Base-by-base conservation (phyloP, 2,797 vertebrate genomes). In the Halcyon badia region DNA sequence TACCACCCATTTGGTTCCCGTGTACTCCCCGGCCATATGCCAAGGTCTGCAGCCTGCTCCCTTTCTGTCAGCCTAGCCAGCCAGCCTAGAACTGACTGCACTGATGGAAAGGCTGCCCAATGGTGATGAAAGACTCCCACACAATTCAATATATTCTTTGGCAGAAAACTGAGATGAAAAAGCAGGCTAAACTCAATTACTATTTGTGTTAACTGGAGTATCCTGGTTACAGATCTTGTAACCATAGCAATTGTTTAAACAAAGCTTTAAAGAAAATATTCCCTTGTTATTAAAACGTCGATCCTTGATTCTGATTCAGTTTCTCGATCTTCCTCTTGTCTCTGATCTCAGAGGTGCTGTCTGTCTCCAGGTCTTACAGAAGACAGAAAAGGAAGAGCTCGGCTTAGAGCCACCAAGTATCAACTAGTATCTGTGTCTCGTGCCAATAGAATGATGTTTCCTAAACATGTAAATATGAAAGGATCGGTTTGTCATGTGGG, bases 151-250 rank as follows among this genome's bases (percentile, higher is more conserved):
- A 90, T 39, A 89, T 60, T 87, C 57, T 82, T 77, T 77, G 80
- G 80, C 85, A 93, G 39, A 82, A 95, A 86, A 86, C 0, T 31
- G 52, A 70, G 41, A 79, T 77, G 75, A 62, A 89, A 95, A 95
- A 73, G 48, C 48, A 79, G 8, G 28, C 73, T 83, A 86, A 78
- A 88, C 94, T 89, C 95, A 90, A 87, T 81, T 79, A 76, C 93
- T 97, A 96, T 98, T 98, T 98, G 94, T 98, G 97, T 96, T 96
- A 97, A 95, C 91, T 91, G 88, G 98, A 98, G 97, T 98, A 97
- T 89, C 93, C 62, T 95, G 65, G 88, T 90, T 94, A 93, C 77
- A 73, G n/a, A 57, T 33, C 54, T 88, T 73, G 85, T 90, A 95
- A 95, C 80, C 66, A 91, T 30, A 92, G 83, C 57, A 78, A 78